Evolutionary conservation across 1,140 invertebrate genomes (phyloP), one percentile per base, ranked within the genome.

Genomic region (Micrasema minimum): DNA sequence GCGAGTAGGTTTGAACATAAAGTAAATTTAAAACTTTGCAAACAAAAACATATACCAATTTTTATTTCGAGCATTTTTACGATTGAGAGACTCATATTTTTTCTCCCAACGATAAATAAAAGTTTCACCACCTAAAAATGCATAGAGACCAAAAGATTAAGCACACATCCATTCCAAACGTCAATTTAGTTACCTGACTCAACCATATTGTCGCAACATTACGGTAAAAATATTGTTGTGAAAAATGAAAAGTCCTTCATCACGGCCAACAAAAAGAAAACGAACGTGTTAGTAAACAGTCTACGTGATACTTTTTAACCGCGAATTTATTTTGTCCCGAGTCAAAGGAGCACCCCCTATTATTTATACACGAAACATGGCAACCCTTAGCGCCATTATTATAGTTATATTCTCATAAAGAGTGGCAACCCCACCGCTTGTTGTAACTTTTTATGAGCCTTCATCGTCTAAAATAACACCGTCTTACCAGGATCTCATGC

Each of bases 271-370:
- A 68, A 68, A 72, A 64, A 12, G 65, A 59, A 64, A 38, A 22
- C 26, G 9, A 31, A 53, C 50, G 61, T 45, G 23, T 35, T 31
- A 43, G 38, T 35, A 48, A 55, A 65, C 53, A 46, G 53, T 66
- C 55, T 69, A 73, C 71, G 71, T 69, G 66, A 73, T 73, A 69
- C 43, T 69, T 73, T 72, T 70, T 74, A 70, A 74, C 72, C 72
- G 62, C 62, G 55, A 74, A 74, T 74, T 74, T 74, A 74, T 74
- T 74, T 69, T 69, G 57, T 68, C 66, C 37, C 20, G 66, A 59
- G 55, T 51, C 67, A 66, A 57, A 53, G 62, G 62, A 65, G 68
- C 55, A 43, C 26, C 66, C 69, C 69, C 48, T 67, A 74, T 74
- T 74, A 74, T 74, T 74, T 66, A 74, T 71, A 68, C 67, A 74